Evolutionary conservation across 2,888 invertebrate species (phyloP).

Genomic region (Sinodicranocentrus sp.): DNA sequence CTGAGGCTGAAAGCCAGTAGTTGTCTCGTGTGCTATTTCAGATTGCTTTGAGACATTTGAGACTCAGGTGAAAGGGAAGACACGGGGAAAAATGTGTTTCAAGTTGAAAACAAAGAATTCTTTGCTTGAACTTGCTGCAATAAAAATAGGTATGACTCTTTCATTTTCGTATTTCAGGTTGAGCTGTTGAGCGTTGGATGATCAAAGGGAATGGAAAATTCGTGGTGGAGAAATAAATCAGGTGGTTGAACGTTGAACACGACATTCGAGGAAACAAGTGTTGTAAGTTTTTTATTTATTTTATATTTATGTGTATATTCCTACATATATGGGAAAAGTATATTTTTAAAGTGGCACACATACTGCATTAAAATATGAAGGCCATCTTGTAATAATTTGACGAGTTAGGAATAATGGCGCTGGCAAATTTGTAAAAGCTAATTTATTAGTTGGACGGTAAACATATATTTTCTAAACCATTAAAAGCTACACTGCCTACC

Average conservation of each 20-base stretch:
- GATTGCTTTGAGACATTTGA: constrained; percentile 31
- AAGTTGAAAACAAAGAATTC: background rate
- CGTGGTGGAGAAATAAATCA: background rate
- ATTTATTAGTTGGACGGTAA: no score
- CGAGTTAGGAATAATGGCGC: no score
- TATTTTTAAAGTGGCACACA: no score
- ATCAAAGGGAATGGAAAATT: constrained; percentile 3
- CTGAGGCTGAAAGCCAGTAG: constrained; percentile 10
- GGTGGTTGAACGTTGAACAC: no score
- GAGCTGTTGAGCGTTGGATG: background rate
- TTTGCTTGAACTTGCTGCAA: background rate
- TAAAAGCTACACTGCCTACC: no score
- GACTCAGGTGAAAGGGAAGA: constrained; percentile 13
- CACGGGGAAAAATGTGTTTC: constrained; percentile 5
- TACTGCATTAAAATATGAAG: no score
- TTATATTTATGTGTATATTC: background rate
- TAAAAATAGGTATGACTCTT: background rate
- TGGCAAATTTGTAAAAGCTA: no score
- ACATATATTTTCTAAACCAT: no score
- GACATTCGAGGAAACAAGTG: no score
- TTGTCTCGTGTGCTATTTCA: constrained; percentile 4
- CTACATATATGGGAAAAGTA: no score
- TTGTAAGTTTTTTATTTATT: background rate
- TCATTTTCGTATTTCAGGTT: background rate
- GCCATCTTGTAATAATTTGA: no score